Base-by-base conservation (phyloP, 1,140 invertebrate genomes). In the Drosophila aff. region DNA sequence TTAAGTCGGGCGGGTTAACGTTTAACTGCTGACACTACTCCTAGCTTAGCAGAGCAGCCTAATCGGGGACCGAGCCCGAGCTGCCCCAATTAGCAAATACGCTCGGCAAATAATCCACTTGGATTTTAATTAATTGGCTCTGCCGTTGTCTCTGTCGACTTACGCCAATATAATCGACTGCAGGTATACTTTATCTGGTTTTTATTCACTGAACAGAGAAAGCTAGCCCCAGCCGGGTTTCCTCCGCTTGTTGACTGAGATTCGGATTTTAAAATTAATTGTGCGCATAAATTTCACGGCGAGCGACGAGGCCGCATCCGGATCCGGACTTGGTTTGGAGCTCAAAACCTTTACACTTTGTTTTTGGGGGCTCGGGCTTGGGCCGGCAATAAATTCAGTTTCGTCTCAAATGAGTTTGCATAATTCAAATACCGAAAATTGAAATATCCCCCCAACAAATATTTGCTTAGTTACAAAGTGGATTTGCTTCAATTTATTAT, bases 251-350 rank as follows among this genome's bases (percentile, higher is more conserved):
- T 65, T 67, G 66, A 47, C 77, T 66, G 81, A 78, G 85, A 84
- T 89, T 89, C 67, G 85, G 75, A 90, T 90, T 89, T 89, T 84
- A 81, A 79, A 89, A 89, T 90, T 89, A 89, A 90, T 89, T 89
- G 84, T 81, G 81, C 85, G 81, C 81, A 89, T 89, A 84, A 90
- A 90, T 89, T 90, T 72, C 9, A 38, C 36, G 23, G 53, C 43
- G 8, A 3, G 46, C 7, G 16, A 66, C 33, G n/a, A 38, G 66
- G 49, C 60, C 61, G 50, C 40, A 49, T 52, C 46, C 64, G 38
- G 52, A 76, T 28, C 43, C 63, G 52, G 52, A 15, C 33, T 31
- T 21, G 47, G 26, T 28, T 23, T 28, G 55, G 58, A 69, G 63
- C 75, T 44, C 49, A 64, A 58, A 86, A 87, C 79, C 83, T 80